Base-by-base conservation (phyloP, 1,140 invertebrate genomes). In the Latrodectus geometricus region DNA sequence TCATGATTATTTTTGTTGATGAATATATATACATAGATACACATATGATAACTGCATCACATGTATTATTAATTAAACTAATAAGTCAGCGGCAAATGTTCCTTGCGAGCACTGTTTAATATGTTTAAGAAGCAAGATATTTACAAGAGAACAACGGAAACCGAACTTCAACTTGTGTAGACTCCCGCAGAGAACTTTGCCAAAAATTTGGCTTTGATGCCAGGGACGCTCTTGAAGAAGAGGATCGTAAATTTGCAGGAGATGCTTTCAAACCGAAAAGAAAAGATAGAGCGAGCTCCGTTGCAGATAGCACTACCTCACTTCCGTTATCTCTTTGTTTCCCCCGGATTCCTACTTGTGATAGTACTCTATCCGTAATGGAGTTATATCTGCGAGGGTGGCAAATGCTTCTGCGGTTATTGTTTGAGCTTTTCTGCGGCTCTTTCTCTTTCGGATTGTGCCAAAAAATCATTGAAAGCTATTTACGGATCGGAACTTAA, bases 331-430 rank as follows among this genome's bases (percentile, higher is more conserved):
- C 70, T 73, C n/a, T 78, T 23, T 68, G 65, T 48, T 56, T 56
- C 50, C 48, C 48, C 52, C 52, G 52, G 9, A 56, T 15, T 35
- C 17, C 52, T 20, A 61, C 74, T 76, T 76, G 52, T 52, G 9
- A 15, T 17, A 50, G 54, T 35, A 35, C 35, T 35, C 35, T 35
- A 35, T 35, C 23, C 54, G 20, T 76, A 76, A 76, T 76, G 74
- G 74, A 76, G 23, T 21, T 54, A n/a, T 76, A 76, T 76, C 74
- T 76, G 74, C 72, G 35, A 35, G 35, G 35, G 35, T 74, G 72
- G 72, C 48, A 50, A 74, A 74, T 52, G 48, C 48, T 74, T 74
- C 49, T 48, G 48, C 74, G 74, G 74, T 76, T 76, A 76, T 76
- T 76, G 74, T 76, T 76, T 76, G 74, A 76, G 74, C 20, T 52